Evolutionary conservation across 2,888 invertebrate genomes (phyloP).

Genomic region (Pinctada fucata): DNA sequence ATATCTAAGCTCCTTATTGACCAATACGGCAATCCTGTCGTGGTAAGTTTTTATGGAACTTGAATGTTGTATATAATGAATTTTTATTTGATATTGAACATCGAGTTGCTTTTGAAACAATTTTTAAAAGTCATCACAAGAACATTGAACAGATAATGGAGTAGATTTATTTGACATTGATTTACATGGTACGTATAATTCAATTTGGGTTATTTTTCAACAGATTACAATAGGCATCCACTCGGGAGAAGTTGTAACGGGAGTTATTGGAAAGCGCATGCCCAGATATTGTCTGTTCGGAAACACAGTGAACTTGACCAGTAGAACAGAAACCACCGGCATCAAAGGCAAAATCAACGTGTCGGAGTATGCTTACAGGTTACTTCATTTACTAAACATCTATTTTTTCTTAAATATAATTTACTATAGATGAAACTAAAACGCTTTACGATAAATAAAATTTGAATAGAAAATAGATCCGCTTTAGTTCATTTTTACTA

Average conservation of each 20-base stretch:
- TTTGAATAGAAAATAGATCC: too few relatives aligned
- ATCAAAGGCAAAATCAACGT: constrained; percentile 72
- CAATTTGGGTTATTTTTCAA: too few relatives aligned
- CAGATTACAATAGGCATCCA: constrained; percentile 75
- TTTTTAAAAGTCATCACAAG: too few relatives aligned
- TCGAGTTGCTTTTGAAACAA: too few relatives aligned
- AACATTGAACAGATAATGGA: too few relatives aligned
- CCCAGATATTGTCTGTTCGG: constrained; percentile 75
- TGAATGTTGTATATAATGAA: background rate
- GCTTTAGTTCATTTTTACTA: too few relatives aligned
- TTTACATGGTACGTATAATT: too few relatives aligned
- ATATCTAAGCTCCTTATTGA: constrained; percentile 90
- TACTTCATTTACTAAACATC: background rate
- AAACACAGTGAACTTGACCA: constrained; percentile 74
- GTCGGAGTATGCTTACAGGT: constrained; percentile 71
- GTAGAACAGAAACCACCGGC: constrained; percentile 73
- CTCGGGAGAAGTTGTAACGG: constrained; percentile 74
- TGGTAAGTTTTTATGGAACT: constrained; percentile 54
- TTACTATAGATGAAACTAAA: too few relatives aligned
- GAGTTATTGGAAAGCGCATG: constrained; percentile 74
- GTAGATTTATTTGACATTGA: too few relatives aligned
- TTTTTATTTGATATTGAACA: background rate
- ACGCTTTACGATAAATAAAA: too few relatives aligned
- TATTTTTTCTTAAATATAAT: too few relatives aligned
- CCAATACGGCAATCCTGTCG: constrained; percentile 90